These are phyloP conservation scores for Agrilus biguttatus DNA, from an alignment of 2,888 invertebrate species.

Conservation along the genomic window DNA sequence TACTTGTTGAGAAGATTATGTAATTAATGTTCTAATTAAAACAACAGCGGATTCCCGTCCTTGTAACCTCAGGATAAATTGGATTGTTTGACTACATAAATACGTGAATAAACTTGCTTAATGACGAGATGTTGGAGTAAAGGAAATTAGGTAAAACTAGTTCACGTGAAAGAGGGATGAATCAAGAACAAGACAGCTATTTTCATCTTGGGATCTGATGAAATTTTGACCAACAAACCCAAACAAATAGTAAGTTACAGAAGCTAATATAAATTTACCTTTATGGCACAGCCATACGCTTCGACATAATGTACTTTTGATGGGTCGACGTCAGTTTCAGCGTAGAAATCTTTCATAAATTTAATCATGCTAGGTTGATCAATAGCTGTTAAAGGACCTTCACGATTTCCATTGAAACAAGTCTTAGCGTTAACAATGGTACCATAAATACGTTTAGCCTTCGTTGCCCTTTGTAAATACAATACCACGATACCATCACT, in stretches of 20 bases:
- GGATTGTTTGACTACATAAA: no score
- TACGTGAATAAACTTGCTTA: no score
- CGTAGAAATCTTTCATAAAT: conserved; percentile 41
- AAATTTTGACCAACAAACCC: no score
- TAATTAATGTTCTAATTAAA: no score
- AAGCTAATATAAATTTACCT: conserved; percentile 34
- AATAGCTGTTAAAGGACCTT: conserved; percentile 22
- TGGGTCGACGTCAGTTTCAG: conserved; percentile 30
- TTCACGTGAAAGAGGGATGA: no score
- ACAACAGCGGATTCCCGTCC: no score
- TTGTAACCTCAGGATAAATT: no score
- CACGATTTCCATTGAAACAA: conserved; percentile 41
- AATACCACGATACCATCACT: conserved; percentile 64
- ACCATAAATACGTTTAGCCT: conserved; percentile 38
- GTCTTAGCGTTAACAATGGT: conserved; percentile 40
- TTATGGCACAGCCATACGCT: conserved; percentile 26
- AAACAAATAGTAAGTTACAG: no score
- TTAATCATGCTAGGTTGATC: conserved; percentile 29
- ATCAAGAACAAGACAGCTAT: no score
- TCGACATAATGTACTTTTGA: conserved; percentile 27
- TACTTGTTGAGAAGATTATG: no score
- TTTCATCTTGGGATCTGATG: neutral
- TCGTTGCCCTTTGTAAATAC: conserved; percentile 54
- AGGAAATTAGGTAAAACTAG: no score
- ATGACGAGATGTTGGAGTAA: no score